Percentiles rank a stretch among this genome's conserved stretches.
Conservation (phyloP, 2,797 vertebrate genomes). For the Ciconia nigra region DNA sequence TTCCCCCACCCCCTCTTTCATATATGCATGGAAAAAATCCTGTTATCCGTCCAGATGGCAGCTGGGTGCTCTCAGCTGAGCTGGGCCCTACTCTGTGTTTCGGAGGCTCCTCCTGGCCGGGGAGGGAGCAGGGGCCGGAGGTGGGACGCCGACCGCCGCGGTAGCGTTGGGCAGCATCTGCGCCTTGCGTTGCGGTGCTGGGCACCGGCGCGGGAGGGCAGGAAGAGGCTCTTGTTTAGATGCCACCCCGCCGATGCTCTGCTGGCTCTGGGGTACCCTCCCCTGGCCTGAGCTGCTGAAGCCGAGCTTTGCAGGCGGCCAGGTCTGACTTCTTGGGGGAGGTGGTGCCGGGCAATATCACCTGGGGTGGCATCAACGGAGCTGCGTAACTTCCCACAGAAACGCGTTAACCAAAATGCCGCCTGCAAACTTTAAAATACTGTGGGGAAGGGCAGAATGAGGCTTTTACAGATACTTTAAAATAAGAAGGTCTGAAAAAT, state of each 20-base stretch:
- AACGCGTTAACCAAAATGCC: accelerated
- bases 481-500: not conserved
- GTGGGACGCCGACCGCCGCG: not conserved
- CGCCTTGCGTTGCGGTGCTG: accelerated
- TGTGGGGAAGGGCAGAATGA: not conserved
- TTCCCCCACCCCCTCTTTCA: not conserved
- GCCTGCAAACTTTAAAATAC: not conserved
- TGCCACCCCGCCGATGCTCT: accelerated
- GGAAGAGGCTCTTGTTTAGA: not conserved
- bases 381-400: not conserved
- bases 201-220: not conserved
- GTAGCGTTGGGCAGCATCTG: not conserved
- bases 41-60: conserved; percentile 66
- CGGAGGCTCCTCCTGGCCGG: not conserved
- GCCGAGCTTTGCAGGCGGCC: not conserved
- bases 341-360: not conserved
- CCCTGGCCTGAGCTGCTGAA: not conserved
- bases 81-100: not conserved
- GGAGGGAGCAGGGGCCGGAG: not conserved
- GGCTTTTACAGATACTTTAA: not conserved
- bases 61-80: conserved; percentile 53
- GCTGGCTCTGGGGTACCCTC: not conserved
- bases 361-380: accelerated
- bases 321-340: not conserved
- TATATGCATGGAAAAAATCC: conserved; percentile 27